Base-by-base conservation (phyloP, 2,888 invertebrate genomes). In the Mylabris sibirica region DNA sequence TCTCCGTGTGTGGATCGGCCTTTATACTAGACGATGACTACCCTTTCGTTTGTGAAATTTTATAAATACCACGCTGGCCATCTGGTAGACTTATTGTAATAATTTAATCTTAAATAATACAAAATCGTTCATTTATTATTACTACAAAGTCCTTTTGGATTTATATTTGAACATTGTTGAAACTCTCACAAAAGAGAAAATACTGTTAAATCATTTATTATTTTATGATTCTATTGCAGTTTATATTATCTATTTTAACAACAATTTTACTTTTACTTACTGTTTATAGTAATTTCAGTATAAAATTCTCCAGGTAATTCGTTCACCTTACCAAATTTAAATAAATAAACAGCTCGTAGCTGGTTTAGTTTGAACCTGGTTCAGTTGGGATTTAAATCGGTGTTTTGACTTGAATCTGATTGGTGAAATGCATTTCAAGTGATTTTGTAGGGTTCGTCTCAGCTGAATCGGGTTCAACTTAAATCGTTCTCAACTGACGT, bases 151-250 rank as follows among this genome's bases (percentile, higher is more conserved):
- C 17, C n/a, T 44, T 6, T 17, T 5, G 17, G 12, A n/a, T n/a
- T 44, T 44, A 6, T 44, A 17, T 3, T 5, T n/a, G n/a, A 44
- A 17, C 3, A 38, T 38, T 12, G 12, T n/a, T 17, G 17, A n/a
- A 57, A 57, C 57, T 57, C 57, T 57, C 57, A 57, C 26, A 57
- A 57, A 57, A 57, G 57, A 57, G 57, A 57, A 57, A 57, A 57
- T 26, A 4, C 12, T 26, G 26, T 22, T 57, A 24, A 30, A 57
- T 57, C 22, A 5, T n/a, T 57, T 6, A 4, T 22, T 24, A 1
- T 14, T 12, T 24, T 57, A 14, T 49, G 24, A 22, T 57, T n/a
- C 14, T 57, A 24, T 53, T 22, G 11, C 11, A 3, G 53, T 26
- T 30, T 30, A 11, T 12, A 20, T n/a, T n/a, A n/a, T n/a, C n/a